Conservation (phyloP, 2,888 invertebrate species). For the Melanostoma mellinum region DNA sequence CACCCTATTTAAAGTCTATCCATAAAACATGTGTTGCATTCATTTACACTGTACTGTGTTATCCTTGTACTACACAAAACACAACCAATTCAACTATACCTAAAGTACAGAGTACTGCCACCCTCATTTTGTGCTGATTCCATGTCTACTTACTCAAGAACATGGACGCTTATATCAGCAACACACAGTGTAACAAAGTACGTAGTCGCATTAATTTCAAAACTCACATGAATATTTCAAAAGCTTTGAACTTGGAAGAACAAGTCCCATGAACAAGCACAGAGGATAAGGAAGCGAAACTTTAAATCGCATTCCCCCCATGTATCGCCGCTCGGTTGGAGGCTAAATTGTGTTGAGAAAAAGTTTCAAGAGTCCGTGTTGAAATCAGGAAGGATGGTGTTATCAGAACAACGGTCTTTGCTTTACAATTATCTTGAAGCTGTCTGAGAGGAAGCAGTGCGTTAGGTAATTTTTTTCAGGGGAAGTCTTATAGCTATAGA, state of each 20-base stretch:
- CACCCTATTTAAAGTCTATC: constrained; percentile 7
- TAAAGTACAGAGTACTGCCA: constrained; percentile 7
- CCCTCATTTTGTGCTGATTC: constrained; percentile 24
- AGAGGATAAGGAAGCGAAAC: constrained; percentile 10
- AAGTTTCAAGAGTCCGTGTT: constrained; percentile 4
- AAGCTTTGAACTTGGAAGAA: constrained; percentile 26
- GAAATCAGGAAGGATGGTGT: constrained; percentile 5
- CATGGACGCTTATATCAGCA: constrained; percentile 22
- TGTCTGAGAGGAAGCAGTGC: not conserved
- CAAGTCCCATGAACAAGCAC: constrained; percentile 14
- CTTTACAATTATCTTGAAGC: too few relatives aligned
- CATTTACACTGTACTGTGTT: constrained; percentile 35
- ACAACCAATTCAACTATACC: constrained; percentile 7
- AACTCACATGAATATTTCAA: constrained; percentile 60
- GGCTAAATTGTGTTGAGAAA: constrained; percentile 26
- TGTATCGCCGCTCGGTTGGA: constrained; percentile 46
- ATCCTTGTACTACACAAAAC: constrained; percentile 39
- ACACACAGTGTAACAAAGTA: constrained; percentile 24
- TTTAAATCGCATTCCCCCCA: constrained; percentile 10
- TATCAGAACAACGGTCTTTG: not conserved
- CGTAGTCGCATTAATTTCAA: constrained; percentile 58
- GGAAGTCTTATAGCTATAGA: not conserved
- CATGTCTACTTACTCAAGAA: not conserved
- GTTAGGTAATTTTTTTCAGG: not conserved
- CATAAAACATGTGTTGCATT: constrained; percentile 61